A percentile compares a stretch with the other conserved stretches of the same genome.
phyloP scores from a whole-genome alignment of 2,797 vertebrate genomes.

The Bradypodion ventrale region DNA sequence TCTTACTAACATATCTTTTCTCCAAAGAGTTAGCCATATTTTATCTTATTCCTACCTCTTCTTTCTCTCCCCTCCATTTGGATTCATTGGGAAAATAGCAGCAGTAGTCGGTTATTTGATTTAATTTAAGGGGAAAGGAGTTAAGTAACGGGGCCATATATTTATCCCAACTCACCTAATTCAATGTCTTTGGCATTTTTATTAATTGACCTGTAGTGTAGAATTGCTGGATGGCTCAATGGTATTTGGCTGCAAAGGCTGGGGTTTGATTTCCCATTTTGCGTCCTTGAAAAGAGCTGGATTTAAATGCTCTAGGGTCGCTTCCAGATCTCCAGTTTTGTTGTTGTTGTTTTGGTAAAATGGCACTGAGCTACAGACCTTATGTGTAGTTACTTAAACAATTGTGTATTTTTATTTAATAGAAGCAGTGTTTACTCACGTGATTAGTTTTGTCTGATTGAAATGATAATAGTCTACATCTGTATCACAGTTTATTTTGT shows the following conservation, averaged over 20 bases:
- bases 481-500: neutral
- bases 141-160: neutral
- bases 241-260: too few species aligned
- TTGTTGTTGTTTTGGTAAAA: too few species aligned
- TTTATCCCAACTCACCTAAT: neutral
- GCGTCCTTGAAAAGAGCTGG: too few species aligned
- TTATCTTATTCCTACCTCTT: neutral
- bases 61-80: neutral
- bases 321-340: too few species aligned
- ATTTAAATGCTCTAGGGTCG: too few species aligned
- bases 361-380: too few species aligned
- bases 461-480: neutral
- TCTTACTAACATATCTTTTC: conserved; percentile 1
- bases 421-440: neutral
- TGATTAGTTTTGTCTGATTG: neutral
- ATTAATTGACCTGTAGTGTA: neutral
- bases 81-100: neutral
- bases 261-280: too few species aligned
- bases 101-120: neutral
- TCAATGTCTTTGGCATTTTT: neutral
- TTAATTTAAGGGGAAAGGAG: neutral
- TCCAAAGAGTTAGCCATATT: neutral
- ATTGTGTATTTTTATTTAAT: neutral
- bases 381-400: too few species aligned
- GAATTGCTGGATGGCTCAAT: too few species aligned